These are phyloP conservation scores for Scytalopus superciliaris DNA, from an alignment of 2,113 vertebrate species.

Conservation along the genomic window DNA sequence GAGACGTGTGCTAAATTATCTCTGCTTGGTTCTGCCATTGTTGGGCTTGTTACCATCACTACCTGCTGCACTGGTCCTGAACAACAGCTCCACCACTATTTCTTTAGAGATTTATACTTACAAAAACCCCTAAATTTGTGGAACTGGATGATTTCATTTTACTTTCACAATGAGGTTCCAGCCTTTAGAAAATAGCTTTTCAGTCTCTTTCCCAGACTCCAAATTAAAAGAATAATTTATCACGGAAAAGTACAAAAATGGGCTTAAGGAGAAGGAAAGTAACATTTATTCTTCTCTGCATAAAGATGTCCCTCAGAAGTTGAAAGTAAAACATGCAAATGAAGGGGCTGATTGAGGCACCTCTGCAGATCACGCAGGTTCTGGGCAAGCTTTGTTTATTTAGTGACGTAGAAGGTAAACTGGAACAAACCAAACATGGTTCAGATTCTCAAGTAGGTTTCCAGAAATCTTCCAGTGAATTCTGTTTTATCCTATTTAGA, in stretches of 20 bases:
- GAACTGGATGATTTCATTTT: conserved; percentile 38
- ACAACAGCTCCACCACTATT: not conserved
- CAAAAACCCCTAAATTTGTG: not conserved
- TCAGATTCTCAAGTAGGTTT: not conserved
- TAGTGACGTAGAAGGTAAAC: not conserved
- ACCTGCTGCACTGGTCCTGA: not conserved
- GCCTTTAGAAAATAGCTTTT: conserved; percentile 42
- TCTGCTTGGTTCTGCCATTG: conserved; percentile 12
- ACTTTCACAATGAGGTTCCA: conserved; percentile 50
- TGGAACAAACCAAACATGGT: not conserved
- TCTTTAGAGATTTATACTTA: not conserved
- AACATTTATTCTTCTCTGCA: not conserved
- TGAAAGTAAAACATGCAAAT: conserved; percentile 23
- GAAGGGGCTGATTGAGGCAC: not conserved
- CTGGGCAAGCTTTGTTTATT: not conserved
- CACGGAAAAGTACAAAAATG: conserved; percentile 19
- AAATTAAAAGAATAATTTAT: conserved; percentile 56
- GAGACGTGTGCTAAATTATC: conserved; percentile 31
- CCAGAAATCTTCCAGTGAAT: not conserved
- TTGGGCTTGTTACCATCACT: conserved; percentile 18
- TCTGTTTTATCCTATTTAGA: not conserved
- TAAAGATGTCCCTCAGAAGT: not conserved
- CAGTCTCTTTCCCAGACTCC: not conserved
- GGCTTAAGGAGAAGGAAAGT: not conserved
- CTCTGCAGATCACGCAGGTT: not conserved